A percentile compares a stretch with the other conserved stretches of the same genome.
Conservation (phyloP, 2,888 invertebrate genomes). For the Sabatieria punctata region DNA sequence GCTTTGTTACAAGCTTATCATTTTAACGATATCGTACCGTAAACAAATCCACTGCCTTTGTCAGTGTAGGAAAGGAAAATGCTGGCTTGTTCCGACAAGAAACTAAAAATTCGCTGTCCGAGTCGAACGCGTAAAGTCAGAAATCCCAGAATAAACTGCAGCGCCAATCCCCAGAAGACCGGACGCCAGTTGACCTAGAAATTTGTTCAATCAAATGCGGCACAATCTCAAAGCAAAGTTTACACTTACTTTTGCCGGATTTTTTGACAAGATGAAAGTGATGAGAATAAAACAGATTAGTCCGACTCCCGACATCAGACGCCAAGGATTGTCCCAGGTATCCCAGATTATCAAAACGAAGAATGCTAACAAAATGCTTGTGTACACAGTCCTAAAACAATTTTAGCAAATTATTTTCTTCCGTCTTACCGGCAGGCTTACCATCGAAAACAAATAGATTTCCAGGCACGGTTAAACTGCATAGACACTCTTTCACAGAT, state of each 20-base stretch:
- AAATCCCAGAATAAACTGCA: conserved; percentile 67
- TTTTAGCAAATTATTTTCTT: background rate
- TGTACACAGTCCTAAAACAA: background rate
- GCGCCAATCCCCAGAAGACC: conserved; percentile 56
- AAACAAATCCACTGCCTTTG: conserved; percentile 62
- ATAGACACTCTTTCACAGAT: too few species aligned
- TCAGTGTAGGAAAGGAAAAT: conserved; percentile 57
- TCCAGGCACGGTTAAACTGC: too few species aligned
- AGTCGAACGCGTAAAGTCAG: conserved; percentile 61
- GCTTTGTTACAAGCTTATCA: too few species aligned
- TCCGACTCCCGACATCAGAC: background rate
- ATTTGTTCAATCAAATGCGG: too few species aligned
- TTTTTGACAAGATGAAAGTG: background rate
- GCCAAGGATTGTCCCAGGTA: background rate
- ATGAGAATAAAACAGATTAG: background rate
- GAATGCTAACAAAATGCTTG: background rate
- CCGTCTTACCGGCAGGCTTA: background rate
- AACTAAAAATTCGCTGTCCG: conserved; percentile 39
- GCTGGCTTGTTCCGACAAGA: conserved; percentile 50
- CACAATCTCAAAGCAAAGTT: background rate
- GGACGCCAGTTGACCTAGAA: conserved; percentile 47
- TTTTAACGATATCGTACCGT: too few species aligned
- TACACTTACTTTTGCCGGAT: conserved; percentile 1
- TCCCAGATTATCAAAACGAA: background rate
- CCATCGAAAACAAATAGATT: too few species aligned